Base-by-base conservation (phyloP, 2,113 vertebrate species). In the Malurus alboscapulatus region DNA sequence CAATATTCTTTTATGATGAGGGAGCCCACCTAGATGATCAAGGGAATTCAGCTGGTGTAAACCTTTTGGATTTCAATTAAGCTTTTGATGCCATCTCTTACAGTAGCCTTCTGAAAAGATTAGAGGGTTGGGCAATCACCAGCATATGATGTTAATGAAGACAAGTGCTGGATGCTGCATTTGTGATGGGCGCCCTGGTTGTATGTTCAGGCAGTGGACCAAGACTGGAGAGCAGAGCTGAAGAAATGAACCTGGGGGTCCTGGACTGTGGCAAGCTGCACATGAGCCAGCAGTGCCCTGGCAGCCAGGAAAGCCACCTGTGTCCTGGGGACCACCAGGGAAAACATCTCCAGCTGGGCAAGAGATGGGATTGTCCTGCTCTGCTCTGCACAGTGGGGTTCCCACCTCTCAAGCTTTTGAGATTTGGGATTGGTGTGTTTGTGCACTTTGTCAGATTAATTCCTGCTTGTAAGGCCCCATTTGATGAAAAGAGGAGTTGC, bases 261-360 rank as follows among this genome's bases (percentile, higher is more conserved):
- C 24, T 9, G 2, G 2, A n/a, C 3, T 1, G 1, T 25, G n/a
- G 9, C 3, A n/a, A 59, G 24, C 0, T 59, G 53, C 53, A 40
- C 17, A 2, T 4, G 24, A 61, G 11, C 0, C 53, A 47, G 38
- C 19, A 67, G 24, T 67, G 53, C 16, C 26, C 24, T 88, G 45
- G 24, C 10, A 45, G 22, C 13, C 53, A 53, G 38, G 7, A 88
- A 13, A 3, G 53, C 4, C 26, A 63, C 5, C 8, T 0, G 0
- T 62, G 26, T 51, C 32, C 44, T 51, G 44, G 21, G 10, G 10
- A 0, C 1, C 32, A 81, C n/a, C 32, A 67, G 32, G 27, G 10
- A 4, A 32, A 66, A 18, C 12, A 58, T 44, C 12, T 2, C 17
- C 59, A 73, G 10, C 53, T 0, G 0, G 29, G 25, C 6, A 36